These are phyloP conservation scores for Euleptes europaea DNA, from an alignment of 2,113 vertebrate species.

Conservation along the genomic window DNA sequence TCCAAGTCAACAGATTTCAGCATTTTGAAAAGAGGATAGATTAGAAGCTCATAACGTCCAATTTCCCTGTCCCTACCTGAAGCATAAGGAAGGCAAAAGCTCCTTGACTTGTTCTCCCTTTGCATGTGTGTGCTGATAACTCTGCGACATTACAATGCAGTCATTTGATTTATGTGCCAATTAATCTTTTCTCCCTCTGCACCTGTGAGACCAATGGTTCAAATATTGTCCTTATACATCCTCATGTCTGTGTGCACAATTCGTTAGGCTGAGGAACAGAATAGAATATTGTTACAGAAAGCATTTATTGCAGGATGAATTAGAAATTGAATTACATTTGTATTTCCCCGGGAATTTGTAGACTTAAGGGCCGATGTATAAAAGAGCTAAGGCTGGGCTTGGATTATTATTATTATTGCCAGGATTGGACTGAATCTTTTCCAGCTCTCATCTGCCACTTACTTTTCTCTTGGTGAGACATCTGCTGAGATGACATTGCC, in stretches of 20 bases:
- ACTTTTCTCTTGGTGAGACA: not conserved
- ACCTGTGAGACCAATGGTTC: fast-evolving
- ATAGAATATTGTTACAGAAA: not conserved
- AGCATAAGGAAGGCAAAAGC: fast-evolving
- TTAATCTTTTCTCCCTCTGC: not conserved
- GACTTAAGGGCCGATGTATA: not conserved
- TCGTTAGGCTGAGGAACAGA: not conserved
- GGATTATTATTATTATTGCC: not conserved
- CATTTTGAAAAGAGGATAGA: not conserved
- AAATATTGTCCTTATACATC: not conserved
- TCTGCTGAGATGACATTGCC: not conserved
- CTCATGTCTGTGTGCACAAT: not conserved
- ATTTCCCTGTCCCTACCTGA: not conserved
- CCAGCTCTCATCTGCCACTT: not conserved
- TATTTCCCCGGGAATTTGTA: not conserved
- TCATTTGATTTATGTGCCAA: fast-evolving
- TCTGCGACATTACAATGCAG: not conserved
- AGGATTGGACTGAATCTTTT: not conserved
- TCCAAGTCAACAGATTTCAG: no score
- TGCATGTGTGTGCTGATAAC: not conserved
- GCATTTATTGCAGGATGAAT: not conserved
- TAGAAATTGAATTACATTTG: not conserved
- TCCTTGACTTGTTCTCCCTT: not conserved
- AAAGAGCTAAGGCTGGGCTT: not conserved
- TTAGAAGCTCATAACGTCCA: not conserved